phyloP scores from a whole-genome alignment of 2,797 vertebrate species.

The Megalops cyprinoides region DNA sequence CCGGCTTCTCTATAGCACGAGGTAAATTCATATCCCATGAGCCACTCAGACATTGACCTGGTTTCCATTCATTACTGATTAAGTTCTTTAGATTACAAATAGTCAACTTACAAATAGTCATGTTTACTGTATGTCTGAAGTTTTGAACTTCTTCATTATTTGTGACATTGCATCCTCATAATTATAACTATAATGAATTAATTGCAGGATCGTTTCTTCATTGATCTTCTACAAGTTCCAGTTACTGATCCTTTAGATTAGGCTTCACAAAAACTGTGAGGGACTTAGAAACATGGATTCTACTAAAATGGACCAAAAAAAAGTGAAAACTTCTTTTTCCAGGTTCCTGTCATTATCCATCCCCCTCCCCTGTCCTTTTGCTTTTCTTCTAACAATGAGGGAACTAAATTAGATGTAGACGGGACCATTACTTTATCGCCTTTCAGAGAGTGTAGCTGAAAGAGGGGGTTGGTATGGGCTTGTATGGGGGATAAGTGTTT shows the following conservation, averaged over 20 bases:
- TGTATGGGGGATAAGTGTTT: constrained; percentile 42
- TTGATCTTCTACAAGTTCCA: not conserved
- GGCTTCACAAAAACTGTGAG: not conserved
- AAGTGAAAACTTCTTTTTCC: constrained; percentile 20
- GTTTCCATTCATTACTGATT: not conserved
- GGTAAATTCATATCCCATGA: not conserved
- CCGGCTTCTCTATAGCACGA: not conserved
- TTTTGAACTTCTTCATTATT: not conserved
- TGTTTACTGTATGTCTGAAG: not conserved
- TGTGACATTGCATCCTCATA: not conserved
- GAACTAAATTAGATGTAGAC: constrained; percentile 52
- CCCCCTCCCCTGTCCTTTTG: not conserved
- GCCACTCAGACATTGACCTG: not conserved
- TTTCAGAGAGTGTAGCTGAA: constrained; percentile 41
- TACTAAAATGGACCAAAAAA: not conserved
- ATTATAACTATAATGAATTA: not conserved
- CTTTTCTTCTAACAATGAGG: constrained; percentile 36
- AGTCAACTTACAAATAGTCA: too few species aligned
- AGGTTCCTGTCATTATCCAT: constrained; percentile 32
- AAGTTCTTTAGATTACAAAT: too few species aligned
- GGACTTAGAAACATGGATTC: not conserved
- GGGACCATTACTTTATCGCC: constrained; percentile 39
- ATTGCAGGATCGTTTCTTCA: not conserved
- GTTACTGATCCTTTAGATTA: not conserved
- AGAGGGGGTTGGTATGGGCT: constrained; percentile 49